Conservation (phyloP, 2,888 invertebrate species). For the Pilophorus perplexus region DNA sequence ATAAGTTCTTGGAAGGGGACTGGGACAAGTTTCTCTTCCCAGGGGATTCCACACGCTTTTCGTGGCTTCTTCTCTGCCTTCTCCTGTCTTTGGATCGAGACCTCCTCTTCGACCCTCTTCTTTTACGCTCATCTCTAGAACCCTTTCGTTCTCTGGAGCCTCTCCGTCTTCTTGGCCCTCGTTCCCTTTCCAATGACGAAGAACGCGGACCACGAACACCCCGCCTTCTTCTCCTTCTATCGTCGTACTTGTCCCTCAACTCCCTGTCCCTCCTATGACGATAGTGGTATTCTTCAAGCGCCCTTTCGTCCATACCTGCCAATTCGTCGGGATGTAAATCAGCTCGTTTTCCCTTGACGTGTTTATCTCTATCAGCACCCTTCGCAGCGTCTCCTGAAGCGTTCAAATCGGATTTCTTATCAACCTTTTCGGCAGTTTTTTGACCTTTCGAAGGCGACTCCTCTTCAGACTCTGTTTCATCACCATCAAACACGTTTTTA, state of each 20-base stretch:
- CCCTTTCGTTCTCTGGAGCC: slow-evolving; percentile 32
- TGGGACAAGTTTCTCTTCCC: not conserved
- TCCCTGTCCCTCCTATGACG: slow-evolving; percentile 32
- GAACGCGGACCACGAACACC: slow-evolving; percentile 41
- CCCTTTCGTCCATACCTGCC: not conserved
- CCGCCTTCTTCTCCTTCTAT: slow-evolving; percentile 40
- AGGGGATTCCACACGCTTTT: too few relatives aligned
- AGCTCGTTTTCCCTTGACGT: not conserved
- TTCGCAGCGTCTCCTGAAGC: not conserved
- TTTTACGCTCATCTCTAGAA: slow-evolving; percentile 24
- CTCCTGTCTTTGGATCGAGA: slow-evolving; percentile 40
- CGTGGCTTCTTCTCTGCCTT: not conserved
- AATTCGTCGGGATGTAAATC: too few relatives aligned
- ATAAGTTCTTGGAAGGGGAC: not conserved
- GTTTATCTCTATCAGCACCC: not conserved
- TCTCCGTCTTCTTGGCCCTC: not conserved
- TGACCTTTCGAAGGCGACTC: slow-evolving; percentile 14
- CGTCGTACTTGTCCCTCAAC: slow-evolving; percentile 41
- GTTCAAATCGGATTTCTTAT: not conserved
- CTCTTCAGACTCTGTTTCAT: slow-evolving; percentile 45
- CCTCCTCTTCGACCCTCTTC: slow-evolving; percentile 2
- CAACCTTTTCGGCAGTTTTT: not conserved
- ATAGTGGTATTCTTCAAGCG: not conserved
- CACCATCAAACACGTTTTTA: slow-evolving; percentile 46
- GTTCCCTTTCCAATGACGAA: slow-evolving; percentile 32